Evolutionary conservation across 2,113 vertebrate species (phyloP), one percentile per base, ranked within the genome.

Genomic region (Tinamus guttatus): DNA sequence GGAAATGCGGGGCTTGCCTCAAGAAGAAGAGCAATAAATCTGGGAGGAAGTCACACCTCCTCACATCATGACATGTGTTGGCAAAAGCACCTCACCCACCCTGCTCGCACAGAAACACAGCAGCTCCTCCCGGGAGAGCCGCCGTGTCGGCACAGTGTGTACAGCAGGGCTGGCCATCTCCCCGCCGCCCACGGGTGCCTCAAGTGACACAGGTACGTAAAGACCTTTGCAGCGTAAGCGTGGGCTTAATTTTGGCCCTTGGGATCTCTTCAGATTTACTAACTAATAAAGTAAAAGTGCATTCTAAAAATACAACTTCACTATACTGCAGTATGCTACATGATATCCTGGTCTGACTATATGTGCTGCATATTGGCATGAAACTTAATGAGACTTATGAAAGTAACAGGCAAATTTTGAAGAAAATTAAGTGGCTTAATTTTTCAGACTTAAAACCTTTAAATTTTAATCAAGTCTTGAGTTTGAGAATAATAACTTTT

Each of bases 1-100:
- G 49, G 34, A 47, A 25, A 21, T n/a, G 5, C 0, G 0, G 30
- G 0, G 0, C 67, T 92, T 56, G 58, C 51, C 79, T 24, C 52
- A 38, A 41, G 65, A 78, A 70, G 51, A 64, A 81, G 32, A 20
- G 25, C 6, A 11, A 36, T 40, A 19, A 41, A 20, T 67, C 49
- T 56, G 12, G 4, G 51, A 67, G 45, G 73, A 81, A 85, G 73
- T 76, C 24, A 24, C 71, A 70, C 21, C 79, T 59, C 36, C 30
- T 83, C 54, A 81, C 59, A 41, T 34, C n/a, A 38, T 13, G 21
- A 32, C 3, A 0, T 27, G n/a, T 21, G 5, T 79, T 82, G 85
- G 54, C 32, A 18, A 24, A 79, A 68, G 28, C 30, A 34, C 47
- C 28, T 82, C 67, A 45, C 25, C 2, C 14, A 12, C 30, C 32